Conservation (phyloP, 2,888 invertebrate genomes). For the Eurytoma adleriae region DNA sequence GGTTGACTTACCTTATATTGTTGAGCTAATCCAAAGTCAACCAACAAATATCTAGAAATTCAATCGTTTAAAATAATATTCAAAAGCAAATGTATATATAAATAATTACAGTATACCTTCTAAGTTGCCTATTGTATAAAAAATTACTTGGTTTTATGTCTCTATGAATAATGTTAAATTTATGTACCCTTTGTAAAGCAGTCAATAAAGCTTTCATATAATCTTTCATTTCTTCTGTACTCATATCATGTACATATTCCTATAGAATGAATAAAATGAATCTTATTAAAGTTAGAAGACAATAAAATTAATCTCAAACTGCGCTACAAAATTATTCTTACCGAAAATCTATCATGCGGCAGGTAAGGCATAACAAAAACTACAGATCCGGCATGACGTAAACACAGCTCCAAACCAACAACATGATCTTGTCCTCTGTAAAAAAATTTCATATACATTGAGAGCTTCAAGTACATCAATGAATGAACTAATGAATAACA, state of each 20-base stretch:
- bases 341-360: slow-evolving; percentile 87
- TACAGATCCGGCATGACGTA: slow-evolving; percentile 87
- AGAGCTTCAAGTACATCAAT: background rate
- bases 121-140: slow-evolving; percentile 85
- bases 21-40: slow-evolving; percentile 94
- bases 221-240: slow-evolving; percentile 82
- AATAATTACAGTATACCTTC: slow-evolving; percentile 75
- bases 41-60: slow-evolving; percentile 82
- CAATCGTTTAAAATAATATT: slow-evolving; percentile 12
- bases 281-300: slow-evolving; percentile 32
- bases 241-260: slow-evolving; percentile 87
- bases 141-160: slow-evolving; percentile 96
- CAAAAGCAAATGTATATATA: slow-evolving; percentile 7
- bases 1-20: slow-evolving; percentile 72
- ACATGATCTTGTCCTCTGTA: slow-evolving; percentile 88
- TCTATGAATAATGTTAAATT: slow-evolving; percentile 90
- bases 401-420: slow-evolving; percentile 87
- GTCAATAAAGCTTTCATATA: slow-evolving; percentile 90
- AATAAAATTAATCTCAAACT: slow-evolving; percentile 13
- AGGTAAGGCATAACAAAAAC: slow-evolving; percentile 94
- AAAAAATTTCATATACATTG: slow-evolving; percentile 60
- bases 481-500: background rate
- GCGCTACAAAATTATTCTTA: slow-evolving; percentile 75
- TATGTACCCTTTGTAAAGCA: slow-evolving; percentile 88
- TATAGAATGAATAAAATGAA: slow-evolving; percentile 71